Evolutionary conservation across 2,113 vertebrate species (phyloP).

Genomic region (Pionites leucogaster): DNA sequence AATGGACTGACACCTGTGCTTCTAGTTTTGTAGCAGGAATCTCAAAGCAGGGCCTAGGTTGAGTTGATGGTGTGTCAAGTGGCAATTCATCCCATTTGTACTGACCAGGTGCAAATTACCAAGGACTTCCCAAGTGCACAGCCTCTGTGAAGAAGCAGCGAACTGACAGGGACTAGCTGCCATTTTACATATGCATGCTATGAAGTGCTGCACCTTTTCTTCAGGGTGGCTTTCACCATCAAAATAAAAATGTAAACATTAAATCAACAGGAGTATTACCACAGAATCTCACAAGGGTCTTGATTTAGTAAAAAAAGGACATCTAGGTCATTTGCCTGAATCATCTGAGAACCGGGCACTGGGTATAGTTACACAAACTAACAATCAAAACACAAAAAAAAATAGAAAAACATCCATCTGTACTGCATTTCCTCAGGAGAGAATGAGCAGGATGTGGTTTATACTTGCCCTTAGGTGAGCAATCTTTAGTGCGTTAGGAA

Average conservation of each 20-base stretch:
- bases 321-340: background rate
- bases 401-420: background rate
- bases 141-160: background rate
- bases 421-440: background rate
- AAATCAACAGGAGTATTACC: fast-evolving
- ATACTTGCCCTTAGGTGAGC: background rate
- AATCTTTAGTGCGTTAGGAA: background rate
- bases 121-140: background rate
- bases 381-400: background rate
- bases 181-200: fast-evolving
- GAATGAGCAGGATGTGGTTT: background rate
- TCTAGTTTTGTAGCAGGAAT: background rate
- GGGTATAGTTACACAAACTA: background rate
- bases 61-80: background rate
- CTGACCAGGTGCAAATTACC: background rate
- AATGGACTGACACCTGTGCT: background rate
- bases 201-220: background rate
- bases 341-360: background rate
- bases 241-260: background rate
- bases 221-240: background rate
- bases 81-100: background rate
- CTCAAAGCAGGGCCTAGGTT: background rate
- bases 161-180: background rate
- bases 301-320: background rate
- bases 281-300: background rate